Conservation (phyloP, 2,888 invertebrate species). For the Azorinus chamasolen region DNA sequence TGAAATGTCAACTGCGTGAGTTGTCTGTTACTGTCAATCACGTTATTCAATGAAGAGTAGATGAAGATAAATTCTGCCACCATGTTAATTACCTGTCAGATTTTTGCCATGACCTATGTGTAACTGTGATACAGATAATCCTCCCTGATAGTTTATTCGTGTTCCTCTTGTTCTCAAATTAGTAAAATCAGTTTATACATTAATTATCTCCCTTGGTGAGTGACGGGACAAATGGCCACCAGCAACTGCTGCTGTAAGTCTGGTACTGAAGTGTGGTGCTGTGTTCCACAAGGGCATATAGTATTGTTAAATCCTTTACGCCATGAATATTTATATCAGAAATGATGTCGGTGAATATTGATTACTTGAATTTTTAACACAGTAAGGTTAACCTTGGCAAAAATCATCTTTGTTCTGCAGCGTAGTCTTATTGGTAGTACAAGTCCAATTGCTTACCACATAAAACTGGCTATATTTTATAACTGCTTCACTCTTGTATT, state of each 20-base stretch:
- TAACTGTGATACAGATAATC: constrained; percentile 42
- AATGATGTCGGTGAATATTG: no score
- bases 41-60: constrained; percentile 22
- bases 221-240: constrained; percentile 44
- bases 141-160: constrained; percentile 42
- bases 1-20: constrained; percentile 3
- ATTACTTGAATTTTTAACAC: no score
- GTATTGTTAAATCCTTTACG: no score
- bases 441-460: no score
- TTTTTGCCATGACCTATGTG: constrained; percentile 35
- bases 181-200: constrained; percentile 56
- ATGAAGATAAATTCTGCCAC: constrained; percentile 28
- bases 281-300: no score
- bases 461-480: no score
- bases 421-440: no score
- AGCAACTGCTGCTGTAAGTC: constrained; percentile 40
- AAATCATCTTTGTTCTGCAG: no score
- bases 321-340: no score
- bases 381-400: no score
- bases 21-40: constrained; percentile 31
- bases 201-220: constrained; percentile 57
- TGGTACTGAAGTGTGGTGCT: no score
- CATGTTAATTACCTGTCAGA: constrained; percentile 42
- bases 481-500: no score
- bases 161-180: constrained; percentile 58